A percentile compares a stretch with the other conserved stretches of the same genome.
These are phyloP conservation scores for Halictus ligatus DNA, from an alignment of 2,888 invertebrate species.

Conservation along the genomic window DNA sequence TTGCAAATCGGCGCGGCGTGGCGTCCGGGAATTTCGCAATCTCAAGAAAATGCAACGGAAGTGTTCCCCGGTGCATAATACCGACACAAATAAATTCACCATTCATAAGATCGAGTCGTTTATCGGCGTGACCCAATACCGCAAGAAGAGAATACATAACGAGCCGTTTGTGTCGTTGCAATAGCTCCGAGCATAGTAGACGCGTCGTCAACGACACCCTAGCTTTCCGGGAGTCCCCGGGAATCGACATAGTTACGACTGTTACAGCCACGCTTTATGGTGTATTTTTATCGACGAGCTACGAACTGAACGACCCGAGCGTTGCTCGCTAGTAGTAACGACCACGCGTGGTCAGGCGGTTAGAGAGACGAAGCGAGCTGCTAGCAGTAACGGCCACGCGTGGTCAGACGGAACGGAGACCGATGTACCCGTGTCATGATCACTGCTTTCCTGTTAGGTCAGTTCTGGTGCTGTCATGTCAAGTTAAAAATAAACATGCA, in stretches of 20 bases:
- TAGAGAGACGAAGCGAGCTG: background rate
- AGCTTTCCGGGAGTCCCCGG: conserved; percentile 38
- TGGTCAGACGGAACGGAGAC: background rate
- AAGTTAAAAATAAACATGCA: background rate
- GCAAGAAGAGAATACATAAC: conserved; percentile 37
- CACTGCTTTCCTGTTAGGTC: conserved; percentile 1
- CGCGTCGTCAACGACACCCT: conserved; percentile 60
- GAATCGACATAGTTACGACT: conserved; percentile 71
- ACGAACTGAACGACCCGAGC: conserved; percentile 59
- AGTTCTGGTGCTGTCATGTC: background rate
- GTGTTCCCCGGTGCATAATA: conserved; percentile 9
- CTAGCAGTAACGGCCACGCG: background rate
- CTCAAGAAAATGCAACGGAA: background rate
- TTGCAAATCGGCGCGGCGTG: background rate
- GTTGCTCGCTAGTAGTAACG: conserved; percentile 66
- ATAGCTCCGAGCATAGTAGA: conserved; percentile 52
- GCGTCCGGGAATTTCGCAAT: background rate
- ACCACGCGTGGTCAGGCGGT: conserved; percentile 68
- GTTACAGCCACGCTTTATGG: conserved; percentile 70
- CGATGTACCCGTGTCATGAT: background rate
- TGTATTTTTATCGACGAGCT: conserved; percentile 71
- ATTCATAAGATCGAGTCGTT: conserved; percentile 28
- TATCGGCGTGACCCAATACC: conserved; percentile 49
- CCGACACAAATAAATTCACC: conserved; percentile 28
- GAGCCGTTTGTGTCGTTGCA: conserved; percentile 41